phyloP scores from a whole-genome alignment of 2,797 vertebrate genomes.

The Diplodus puntazzo region DNA sequence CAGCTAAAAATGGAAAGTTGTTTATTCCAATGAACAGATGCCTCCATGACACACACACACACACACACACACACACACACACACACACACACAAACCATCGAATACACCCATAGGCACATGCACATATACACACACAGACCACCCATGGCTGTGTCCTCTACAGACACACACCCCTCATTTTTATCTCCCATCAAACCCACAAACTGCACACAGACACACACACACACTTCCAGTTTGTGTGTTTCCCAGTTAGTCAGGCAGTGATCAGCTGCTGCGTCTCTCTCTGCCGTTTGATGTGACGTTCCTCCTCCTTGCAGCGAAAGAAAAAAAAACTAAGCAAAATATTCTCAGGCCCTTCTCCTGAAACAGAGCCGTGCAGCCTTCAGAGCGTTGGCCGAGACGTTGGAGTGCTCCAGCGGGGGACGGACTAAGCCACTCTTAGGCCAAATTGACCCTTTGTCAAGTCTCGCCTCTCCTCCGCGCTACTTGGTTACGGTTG shows the following conservation, averaged over 20 bases:
- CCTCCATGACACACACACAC: conserved; percentile 52
- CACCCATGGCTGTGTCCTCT: conserved; percentile 9
- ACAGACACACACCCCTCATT: conserved; percentile 25
- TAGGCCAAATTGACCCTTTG: conserved; percentile 48
- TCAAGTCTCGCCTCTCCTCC: conserved; percentile 36
- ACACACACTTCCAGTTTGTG: background rate
- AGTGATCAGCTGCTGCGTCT: conserved; percentile 25
- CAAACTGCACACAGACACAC: background rate
- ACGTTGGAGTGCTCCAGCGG: conserved; percentile 18
- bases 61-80: conserved; percentile 52
- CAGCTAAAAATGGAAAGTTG: conserved; percentile 72
- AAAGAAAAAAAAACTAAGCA: conserved; percentile 3
- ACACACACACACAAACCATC: conserved; percentile 9
- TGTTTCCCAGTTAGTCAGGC: background rate
- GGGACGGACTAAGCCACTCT: conserved; percentile 30
- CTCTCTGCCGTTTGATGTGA: conserved; percentile 19
- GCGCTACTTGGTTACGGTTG: conserved; percentile 62
- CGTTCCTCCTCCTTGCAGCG: conserved; percentile 3
- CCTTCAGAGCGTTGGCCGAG: conserved; percentile 8
- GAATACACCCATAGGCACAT: conserved; percentile 3
- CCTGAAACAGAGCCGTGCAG: conserved; percentile 3
- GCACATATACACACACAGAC: conserved; percentile 14
- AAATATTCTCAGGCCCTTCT: conserved; percentile 4
- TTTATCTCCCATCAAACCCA: conserved; percentile 21
- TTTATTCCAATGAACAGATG: conserved; percentile 74